Evolutionary conservation across 1,140 invertebrate genomes (phyloP), one percentile per base, ranked within the genome.

Genomic region (Tetraneura akinire): DNA sequence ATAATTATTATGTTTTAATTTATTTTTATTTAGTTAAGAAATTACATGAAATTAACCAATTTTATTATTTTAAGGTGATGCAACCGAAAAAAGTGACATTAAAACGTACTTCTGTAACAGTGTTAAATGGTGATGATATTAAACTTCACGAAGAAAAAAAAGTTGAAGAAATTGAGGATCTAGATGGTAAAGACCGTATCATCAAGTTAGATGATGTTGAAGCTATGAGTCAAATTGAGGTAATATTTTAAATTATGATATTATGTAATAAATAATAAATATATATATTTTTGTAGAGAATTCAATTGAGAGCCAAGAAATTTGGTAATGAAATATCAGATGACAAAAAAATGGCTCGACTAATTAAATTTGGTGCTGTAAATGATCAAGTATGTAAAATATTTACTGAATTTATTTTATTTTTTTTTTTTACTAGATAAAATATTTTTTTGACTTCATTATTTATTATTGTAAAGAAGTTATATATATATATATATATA

Each of bases 341-440:
- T 1, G 55, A 78, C 37, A 78, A 78, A 57, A 78, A 78, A 62
- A 18, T 78, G 42, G 74, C 74, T 5, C 18, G 74, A 62, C 55
- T 78, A 13, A 78, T 78, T 45, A 78, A 78, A 60, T 78, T 78
- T 78, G 74, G 74, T 32, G 53, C 74, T 60, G 74, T 78, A 42
- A 78, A 29, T 62, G 74, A 78, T 42, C 74, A 78, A 78, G 74
- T 78, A 78, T 62, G 55, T 37, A 57, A 57, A 76, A 18, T 26
- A 45, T 60, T 37, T 37, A 37, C 8, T 37, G 8, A 4, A 37
- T 37, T 37, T 37, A n/a, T n/a, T n/a, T n/a, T n/a, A n/a, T n/a
- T n/a, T n/a, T n/a, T n/a, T n/a, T n/a, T n/a, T n/a, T n/a, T n/a
- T n/a, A n/a, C n/a, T n/a, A n/a, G n/a, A n/a, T n/a, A n/a, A n/a